These are phyloP conservation scores for Barbus barbus DNA, from an alignment of 2,113 vertebrate genomes.

Conservation along the genomic window DNA sequence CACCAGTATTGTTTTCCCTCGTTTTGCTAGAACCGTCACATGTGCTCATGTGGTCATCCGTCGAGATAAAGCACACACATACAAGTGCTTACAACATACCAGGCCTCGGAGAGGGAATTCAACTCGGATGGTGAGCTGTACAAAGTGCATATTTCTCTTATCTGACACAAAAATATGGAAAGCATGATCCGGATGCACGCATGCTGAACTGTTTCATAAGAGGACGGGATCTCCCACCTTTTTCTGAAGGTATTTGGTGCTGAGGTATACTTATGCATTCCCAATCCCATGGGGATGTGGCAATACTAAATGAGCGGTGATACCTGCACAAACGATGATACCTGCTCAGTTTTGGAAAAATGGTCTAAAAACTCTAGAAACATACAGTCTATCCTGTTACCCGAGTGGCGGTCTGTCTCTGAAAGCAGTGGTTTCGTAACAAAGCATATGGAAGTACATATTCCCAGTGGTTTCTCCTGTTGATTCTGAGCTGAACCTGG, in stretches of 20 bases:
- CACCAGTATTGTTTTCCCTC: constrained; percentile 30
- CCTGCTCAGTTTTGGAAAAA: constrained; percentile 42
- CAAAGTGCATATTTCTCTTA: constrained; percentile 41
- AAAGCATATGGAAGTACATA: constrained; percentile 14
- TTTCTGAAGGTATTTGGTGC: constrained; percentile 29
- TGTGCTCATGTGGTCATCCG: constrained; percentile 39
- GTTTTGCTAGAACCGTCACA: not conserved
- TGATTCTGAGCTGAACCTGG: constrained; percentile 43
- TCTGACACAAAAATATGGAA: constrained; percentile 25
- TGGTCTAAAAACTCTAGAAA: constrained; percentile 35
- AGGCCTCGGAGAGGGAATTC: not conserved
- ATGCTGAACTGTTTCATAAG: constrained; percentile 24
- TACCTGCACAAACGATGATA: constrained; percentile 14
- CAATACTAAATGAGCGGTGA: constrained; percentile 38
- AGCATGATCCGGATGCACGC: constrained; percentile 35
- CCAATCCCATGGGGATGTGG: constrained; percentile 41
- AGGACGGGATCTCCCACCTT: constrained; percentile 36
- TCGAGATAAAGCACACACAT: constrained; percentile 50
- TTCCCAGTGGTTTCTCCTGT: constrained; percentile 28
- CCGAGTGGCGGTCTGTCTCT: constrained; percentile 9
- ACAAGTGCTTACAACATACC: constrained; percentile 29
- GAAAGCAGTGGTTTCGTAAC: constrained; percentile 9
- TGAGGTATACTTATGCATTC: constrained; percentile 55
- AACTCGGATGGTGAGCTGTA: constrained; percentile 35
- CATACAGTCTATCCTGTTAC: constrained; percentile 34